A percentile compares a stretch with the other conserved stretches of the same genome.
phyloP scores from a whole-genome alignment of 2,888 invertebrate species.

The Drosophila kanekoi region DNA sequence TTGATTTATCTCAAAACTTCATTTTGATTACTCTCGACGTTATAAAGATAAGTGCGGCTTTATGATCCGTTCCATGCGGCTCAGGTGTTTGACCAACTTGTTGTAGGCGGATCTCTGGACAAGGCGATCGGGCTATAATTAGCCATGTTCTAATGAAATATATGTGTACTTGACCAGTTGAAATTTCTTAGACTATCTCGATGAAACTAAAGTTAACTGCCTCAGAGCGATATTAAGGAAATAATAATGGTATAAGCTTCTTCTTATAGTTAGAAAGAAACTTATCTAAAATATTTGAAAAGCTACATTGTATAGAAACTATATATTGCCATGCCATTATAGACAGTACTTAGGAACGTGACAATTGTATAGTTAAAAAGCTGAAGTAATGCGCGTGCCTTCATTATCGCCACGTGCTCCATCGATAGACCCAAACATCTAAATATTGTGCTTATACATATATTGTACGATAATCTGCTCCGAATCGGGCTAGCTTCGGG shows the following conservation, averaged over 20 bases:
- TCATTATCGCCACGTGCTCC: constrained; percentile 40
- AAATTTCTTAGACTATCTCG: background rate
- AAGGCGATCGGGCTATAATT: constrained; percentile 2
- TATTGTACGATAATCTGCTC: constrained; percentile 17
- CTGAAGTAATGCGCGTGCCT: constrained; percentile 17
- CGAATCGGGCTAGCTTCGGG: background rate
- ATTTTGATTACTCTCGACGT: background rate
- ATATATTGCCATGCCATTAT: constrained; percentile 1
- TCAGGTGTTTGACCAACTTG: constrained; percentile 2
- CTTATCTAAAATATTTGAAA: too few species aligned
- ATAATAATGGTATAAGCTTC: too few species aligned
- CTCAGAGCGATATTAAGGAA: too few species aligned
- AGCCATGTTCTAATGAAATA: constrained; percentile 12
- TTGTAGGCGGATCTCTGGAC: background rate
- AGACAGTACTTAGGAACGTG: constrained; percentile 33
- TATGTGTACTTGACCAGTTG: background rate
- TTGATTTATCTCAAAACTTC: constrained; percentile 6
- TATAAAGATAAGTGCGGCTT: constrained; percentile 42
- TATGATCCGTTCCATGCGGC: constrained; percentile 3
- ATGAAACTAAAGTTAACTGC: background rate
- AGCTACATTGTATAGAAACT: background rate
- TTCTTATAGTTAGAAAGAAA: background rate
- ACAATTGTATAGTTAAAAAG: constrained; percentile 27
- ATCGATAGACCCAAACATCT: constrained; percentile 3
- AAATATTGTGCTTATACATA: constrained; percentile 11